These are phyloP conservation scores for Podarcis cretensis DNA, from an alignment of 2,113 vertebrate genomes.

Conservation along the genomic window DNA sequence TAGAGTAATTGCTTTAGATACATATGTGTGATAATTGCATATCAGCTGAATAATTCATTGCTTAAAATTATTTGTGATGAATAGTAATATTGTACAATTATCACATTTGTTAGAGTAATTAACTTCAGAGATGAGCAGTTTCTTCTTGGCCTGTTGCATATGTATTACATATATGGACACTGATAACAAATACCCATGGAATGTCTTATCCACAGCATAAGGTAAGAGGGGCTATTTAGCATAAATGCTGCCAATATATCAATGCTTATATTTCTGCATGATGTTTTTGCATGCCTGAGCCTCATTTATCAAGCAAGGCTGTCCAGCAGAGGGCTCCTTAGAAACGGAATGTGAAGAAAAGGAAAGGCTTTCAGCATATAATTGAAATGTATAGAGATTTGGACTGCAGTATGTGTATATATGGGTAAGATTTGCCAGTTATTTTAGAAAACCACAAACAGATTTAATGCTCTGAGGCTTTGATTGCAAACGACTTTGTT, in stretches of 20 bases:
- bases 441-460: slow-evolving; percentile 47
- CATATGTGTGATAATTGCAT: slow-evolving; percentile 66
- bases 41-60: slow-evolving; percentile 72
- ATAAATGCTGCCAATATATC: slow-evolving; percentile 56
- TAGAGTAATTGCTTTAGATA: slow-evolving; percentile 61
- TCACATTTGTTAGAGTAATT: slow-evolving; percentile 60
- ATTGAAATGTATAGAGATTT: slow-evolving; percentile 55
- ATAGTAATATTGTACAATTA: slow-evolving; percentile 71
- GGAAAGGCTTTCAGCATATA: slow-evolving; percentile 56
- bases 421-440: slow-evolving; percentile 27
- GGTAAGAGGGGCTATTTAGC: slow-evolving; percentile 51
- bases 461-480: slow-evolving; percentile 11
- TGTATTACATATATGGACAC: slow-evolving; percentile 48
- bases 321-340: slow-evolving; percentile 86
- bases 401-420: slow-evolving; percentile 31
- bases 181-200: slow-evolving; percentile 59
- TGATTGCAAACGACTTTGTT: slow-evolving; percentile 21
- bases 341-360: slow-evolving; percentile 76
- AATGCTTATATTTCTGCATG: slow-evolving; percentile 37
- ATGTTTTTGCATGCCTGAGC: slow-evolving; percentile 2
- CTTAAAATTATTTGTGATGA: slow-evolving; percentile 69
- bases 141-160: slow-evolving; percentile 63
- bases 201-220: slow-evolving; percentile 27
- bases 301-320: slow-evolving; percentile 46
- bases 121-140: slow-evolving; percentile 63